These are phyloP conservation scores for Limenitis camilla DNA, from an alignment of 2,888 invertebrate genomes.

Conservation along the genomic window DNA sequence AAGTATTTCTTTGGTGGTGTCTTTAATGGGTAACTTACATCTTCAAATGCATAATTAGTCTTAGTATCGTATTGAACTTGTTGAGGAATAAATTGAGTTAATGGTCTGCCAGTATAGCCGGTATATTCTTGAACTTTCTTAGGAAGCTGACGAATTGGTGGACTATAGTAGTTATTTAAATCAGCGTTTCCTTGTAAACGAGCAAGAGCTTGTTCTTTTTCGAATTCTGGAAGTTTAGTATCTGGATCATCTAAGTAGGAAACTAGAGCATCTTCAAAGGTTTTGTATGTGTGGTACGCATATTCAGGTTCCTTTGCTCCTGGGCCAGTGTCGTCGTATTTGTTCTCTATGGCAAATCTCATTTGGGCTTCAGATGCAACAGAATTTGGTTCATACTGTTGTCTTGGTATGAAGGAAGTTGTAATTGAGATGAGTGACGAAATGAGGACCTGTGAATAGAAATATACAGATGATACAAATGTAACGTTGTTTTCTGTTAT, in stretches of 20 bases:
- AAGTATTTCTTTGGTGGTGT: conserved; percentile 14
- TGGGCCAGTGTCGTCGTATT: conserved; percentile 66
- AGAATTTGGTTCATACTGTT: conserved; percentile 25
- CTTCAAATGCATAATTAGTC: conserved; percentile 14
- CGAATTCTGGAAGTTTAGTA: conserved; percentile 53
- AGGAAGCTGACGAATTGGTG: conserved; percentile 27
- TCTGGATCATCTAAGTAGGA: conserved; percentile 57
- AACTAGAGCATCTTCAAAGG: conserved; percentile 51
- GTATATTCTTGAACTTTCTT: conserved; percentile 40
- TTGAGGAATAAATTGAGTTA: conserved; percentile 1
- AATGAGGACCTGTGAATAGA: conserved; percentile 11
- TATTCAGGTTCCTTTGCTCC: conserved; percentile 47
- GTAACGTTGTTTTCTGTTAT: no score
- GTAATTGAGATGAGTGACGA: conserved; percentile 11
- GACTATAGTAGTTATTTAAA: background rate
- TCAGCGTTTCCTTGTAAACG: background rate
- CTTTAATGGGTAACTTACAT: conserved; percentile 12
- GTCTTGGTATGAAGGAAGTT: conserved; percentile 1
- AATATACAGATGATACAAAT: background rate
- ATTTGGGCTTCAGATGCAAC: conserved; percentile 59
- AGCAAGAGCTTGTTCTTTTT: conserved; percentile 38
- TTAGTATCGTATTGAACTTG: conserved; percentile 13
- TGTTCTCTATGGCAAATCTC: conserved; percentile 58
- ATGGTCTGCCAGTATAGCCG: conserved; percentile 24
- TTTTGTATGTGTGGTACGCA: conserved; percentile 55